Evolutionary conservation across 2,113 vertebrate genomes (phyloP).

Genomic region (Actinemys pallida): DNA sequence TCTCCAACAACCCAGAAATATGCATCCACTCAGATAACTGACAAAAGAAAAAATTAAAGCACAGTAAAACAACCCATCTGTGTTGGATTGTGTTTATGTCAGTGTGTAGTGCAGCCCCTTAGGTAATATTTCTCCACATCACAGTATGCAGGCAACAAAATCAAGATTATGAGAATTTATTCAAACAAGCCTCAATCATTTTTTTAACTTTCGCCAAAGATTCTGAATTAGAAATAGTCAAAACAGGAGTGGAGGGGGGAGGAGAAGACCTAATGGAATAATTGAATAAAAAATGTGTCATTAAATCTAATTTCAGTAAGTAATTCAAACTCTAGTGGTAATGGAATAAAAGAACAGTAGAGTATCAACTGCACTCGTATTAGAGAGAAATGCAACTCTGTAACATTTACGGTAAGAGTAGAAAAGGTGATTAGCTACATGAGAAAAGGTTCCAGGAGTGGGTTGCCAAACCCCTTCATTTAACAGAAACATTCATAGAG

Average conservation of each 20-base stretch:
- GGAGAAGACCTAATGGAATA: neutral
- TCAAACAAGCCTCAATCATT: neutral
- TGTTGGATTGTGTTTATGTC: neutral
- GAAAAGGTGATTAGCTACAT: neutral
- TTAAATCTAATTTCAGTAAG: neutral
- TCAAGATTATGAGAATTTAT: neutral
- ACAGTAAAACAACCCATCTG: neutral
- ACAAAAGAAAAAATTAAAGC: neutral
- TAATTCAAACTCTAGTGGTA: neutral
- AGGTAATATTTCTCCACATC: neutral
- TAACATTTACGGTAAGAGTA: neutral
- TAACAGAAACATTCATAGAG: neutral
- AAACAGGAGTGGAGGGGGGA: neutral
- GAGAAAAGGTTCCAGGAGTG: neutral
- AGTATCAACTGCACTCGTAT: neutral
- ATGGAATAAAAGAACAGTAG: neutral
- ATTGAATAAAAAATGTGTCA: neutral
- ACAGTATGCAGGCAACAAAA: neutral
- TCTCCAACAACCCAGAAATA: constrained; percentile 1
- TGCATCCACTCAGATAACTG: neutral
- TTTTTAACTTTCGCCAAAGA: neutral
- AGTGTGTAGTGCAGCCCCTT: neutral
- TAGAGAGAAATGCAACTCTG: neutral
- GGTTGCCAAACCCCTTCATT: neutral
- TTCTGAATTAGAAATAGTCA: neutral